Evolutionary conservation across 1,140 invertebrate genomes (phyloP).

Genomic region (Drosophila sproati): DNA sequence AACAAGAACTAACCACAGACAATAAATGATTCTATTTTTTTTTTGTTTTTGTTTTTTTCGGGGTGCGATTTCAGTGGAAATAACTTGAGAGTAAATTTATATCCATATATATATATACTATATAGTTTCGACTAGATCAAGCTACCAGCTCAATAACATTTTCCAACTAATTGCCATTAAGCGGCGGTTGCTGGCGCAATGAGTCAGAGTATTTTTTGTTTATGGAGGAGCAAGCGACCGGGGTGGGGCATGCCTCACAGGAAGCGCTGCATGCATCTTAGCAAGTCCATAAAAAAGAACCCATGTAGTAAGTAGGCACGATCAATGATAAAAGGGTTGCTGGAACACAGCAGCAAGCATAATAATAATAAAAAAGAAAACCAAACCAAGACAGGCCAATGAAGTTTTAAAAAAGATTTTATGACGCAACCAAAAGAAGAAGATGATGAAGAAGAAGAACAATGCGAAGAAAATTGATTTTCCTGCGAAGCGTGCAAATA

Average conservation of each 20-base stretch:
- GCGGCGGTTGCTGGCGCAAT: slow-evolving; percentile 19
- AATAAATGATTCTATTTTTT: slow-evolving; percentile 5
- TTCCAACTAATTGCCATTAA: slow-evolving; percentile 80
- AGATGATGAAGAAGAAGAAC: background rate
- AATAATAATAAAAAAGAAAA: slow-evolving; percentile 15
- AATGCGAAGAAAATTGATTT: slow-evolving; percentile 62
- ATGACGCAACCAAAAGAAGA: slow-evolving; percentile 29
- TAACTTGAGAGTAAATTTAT: background rate
- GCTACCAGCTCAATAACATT: slow-evolving; percentile 52
- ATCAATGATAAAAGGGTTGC: slow-evolving; percentile 76
- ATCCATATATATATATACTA: background rate
- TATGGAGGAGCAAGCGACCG: slow-evolving; percentile 12
- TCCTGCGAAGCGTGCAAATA: slow-evolving; percentile 73
- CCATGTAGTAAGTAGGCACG: slow-evolving; percentile 49
- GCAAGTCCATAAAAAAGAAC: slow-evolving; percentile 70
- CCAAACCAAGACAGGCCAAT: slow-evolving; percentile 29
- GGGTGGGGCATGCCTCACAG: slow-evolving; percentile 1
- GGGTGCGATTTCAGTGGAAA: slow-evolving; percentile 35
- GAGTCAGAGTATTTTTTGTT: slow-evolving; percentile 40
- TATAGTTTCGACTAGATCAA: background rate
- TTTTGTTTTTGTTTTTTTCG: background rate
- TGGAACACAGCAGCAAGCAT: background rate
- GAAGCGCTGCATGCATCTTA: slow-evolving; percentile 61
- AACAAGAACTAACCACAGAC: slow-evolving; percentile 24
- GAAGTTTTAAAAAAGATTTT: slow-evolving; percentile 56